Evolutionary conservation across 2,888 invertebrate genomes (phyloP).

Genomic region (Agriotes lineatus): DNA sequence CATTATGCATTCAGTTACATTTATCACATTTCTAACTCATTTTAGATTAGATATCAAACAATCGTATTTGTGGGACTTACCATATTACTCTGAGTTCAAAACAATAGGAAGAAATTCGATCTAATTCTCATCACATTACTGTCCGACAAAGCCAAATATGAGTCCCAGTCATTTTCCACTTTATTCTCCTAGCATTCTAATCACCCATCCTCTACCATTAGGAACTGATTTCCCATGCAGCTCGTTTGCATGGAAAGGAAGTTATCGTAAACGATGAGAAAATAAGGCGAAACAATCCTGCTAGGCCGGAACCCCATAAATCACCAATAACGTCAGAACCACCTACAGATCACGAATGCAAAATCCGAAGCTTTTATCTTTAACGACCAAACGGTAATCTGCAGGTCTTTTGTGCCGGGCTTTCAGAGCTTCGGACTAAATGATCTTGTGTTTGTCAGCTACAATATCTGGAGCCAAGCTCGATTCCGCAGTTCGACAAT

Average conservation of each 20-base stretch:
- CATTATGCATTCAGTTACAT: too few relatives aligned
- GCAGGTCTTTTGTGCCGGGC: background rate
- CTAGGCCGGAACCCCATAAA: background rate
- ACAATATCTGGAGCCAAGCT: background rate
- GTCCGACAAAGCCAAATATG: too few relatives aligned
- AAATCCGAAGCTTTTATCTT: background rate
- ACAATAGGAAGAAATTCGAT: too few relatives aligned
- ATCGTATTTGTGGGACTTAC: too few relatives aligned
- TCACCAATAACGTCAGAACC: conserved; percentile 3
- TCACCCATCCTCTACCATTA: background rate
- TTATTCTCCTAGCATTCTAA: background rate
- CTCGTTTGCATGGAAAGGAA: background rate
- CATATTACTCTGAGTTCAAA: too few relatives aligned
- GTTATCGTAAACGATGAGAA: conserved; percentile 2
- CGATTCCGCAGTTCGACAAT: background rate
- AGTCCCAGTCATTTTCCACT: too few relatives aligned
- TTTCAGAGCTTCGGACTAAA: background rate
- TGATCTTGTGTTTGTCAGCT: background rate
- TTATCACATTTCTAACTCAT: too few relatives aligned
- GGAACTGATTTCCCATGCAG: background rate
- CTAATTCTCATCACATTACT: too few relatives aligned
- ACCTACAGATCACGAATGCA: background rate
- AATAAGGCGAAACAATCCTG: background rate
- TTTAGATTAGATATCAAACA: too few relatives aligned
- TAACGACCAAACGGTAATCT: background rate